These are phyloP conservation scores for Ardeotis arabs DNA, from an alignment of 2,113 vertebrate species.

Conservation along the genomic window DNA sequence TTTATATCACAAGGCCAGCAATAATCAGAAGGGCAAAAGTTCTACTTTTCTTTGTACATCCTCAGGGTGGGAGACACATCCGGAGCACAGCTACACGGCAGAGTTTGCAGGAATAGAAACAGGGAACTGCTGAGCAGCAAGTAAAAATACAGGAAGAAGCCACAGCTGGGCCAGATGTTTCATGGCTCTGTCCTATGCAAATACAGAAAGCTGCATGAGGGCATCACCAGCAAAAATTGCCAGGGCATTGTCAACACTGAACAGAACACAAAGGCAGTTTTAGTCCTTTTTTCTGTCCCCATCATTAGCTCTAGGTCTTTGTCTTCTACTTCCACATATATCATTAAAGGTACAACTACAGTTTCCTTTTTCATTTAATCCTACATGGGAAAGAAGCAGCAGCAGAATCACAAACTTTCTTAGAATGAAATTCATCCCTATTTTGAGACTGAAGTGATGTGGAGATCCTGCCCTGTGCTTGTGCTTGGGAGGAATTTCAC, in stretches of 20 bases:
- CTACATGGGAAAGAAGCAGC: not conserved
- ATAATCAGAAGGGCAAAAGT: not conserved
- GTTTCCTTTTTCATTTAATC: not conserved
- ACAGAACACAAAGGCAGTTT: not conserved
- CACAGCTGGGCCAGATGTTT: slow-evolving; percentile 9
- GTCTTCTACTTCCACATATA: not conserved
- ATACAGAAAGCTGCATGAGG: not conserved
- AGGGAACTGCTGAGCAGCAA: slow-evolving; percentile 18
- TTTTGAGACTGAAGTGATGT: not conserved
- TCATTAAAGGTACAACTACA: not conserved
- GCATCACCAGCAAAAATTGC: not conserved
- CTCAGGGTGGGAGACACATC: not conserved
- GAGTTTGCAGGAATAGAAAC: not conserved
- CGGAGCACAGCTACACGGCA: not conserved
- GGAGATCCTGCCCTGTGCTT: not conserved
- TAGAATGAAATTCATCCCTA: not conserved
- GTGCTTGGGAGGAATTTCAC: not conserved
- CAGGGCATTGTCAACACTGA: not conserved
- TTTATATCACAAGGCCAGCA: not conserved
- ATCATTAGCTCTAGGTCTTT: not conserved
- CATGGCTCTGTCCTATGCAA: not conserved
- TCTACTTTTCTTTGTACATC: not conserved
- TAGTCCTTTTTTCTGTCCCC: not conserved
- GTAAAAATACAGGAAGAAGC: not conserved
- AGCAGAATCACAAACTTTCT: not conserved